Conservation (phyloP, 2,888 invertebrate genomes). For the Phymatocera aterrima region DNA sequence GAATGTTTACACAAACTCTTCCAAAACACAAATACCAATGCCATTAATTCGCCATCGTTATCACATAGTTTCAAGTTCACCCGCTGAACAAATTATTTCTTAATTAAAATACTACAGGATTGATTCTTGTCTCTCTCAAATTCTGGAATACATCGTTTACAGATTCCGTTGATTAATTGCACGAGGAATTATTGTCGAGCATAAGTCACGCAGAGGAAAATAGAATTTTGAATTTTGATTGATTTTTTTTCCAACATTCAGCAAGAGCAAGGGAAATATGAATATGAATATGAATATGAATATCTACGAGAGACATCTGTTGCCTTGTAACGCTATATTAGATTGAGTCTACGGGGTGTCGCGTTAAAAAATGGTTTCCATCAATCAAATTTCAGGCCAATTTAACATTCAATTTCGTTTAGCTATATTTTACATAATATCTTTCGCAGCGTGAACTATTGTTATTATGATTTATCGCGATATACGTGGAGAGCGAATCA, state of each 20-base stretch:
- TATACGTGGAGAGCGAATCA: background rate
- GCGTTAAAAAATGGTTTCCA: background rate
- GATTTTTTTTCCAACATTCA: slow-evolving; percentile 15
- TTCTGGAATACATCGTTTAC: too few species aligned
- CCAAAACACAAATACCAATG: slow-evolving; percentile 54
- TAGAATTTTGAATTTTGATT: slow-evolving; percentile 22
- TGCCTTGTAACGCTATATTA: slow-evolving; percentile 55
- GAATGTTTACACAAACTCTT: slow-evolving; percentile 46
- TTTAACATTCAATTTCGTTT: background rate
- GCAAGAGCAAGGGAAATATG: background rate
- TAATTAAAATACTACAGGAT: background rate
- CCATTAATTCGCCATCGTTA: slow-evolving; percentile 56
- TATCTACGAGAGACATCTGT: slow-evolving; percentile 69
- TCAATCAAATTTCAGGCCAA: background rate
- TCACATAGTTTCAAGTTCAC: slow-evolving; percentile 20
- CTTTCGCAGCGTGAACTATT: background rate
- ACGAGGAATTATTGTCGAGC: too few species aligned
- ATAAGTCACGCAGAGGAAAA: background rate
- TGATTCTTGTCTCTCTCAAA: too few species aligned
- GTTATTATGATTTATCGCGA: background rate
- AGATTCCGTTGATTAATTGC: too few species aligned
- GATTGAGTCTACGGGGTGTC: slow-evolving; percentile 25
- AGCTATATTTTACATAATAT: background rate
- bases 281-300: slow-evolving; percentile 57
- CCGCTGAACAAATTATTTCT: slow-evolving; percentile 11